Evolutionary conservation across 2,888 invertebrate genomes (phyloP), one percentile per base, ranked within the genome.

Genomic region (Orchesellides sinensis): DNA sequence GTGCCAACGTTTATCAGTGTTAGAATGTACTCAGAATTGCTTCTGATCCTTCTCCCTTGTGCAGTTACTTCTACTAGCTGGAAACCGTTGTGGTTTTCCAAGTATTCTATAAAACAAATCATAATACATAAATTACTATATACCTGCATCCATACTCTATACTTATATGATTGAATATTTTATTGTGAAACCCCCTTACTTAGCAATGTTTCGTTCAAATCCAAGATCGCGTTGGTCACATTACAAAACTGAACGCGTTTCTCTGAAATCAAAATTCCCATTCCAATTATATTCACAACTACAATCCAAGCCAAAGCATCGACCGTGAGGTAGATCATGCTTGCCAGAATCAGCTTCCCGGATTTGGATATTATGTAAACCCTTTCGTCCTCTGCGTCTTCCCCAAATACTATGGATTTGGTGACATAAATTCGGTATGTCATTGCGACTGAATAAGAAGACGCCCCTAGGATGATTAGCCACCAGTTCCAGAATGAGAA

Each of bases 401-500:
- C 35, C 0, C 69, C 54, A 21, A 69, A 69, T 19, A 69, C 0
- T 0, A 32, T 10, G 10, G 0, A 0, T 4, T 19, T 12, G n/a
- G 49, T 19, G 0, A 12, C 19, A 21, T 52, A 52, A 0, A 69
- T 12, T 12, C 69, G 17, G 21, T 52, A 19, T 10, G 49, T 14
- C 4, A 69, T 5, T 0, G 32, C 2, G 0, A 52, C 21, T 0
- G 69, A 32, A 21, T 52, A 69, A 10, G 21, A 12, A 3, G 21
- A 52, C 1, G 52, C 52, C 3, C 52, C 52, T 0, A 10, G 4
- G 3, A 32, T 69, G 2, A 69, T 4, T 3, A 69, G 14, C 29
- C 52, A 52, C 52, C 52, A 69, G 54, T 69, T 69, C 52, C 49
- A 52, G 3, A 69, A 21, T 0, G 19, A 8, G 21, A 12, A 21